Evolutionary conservation across 1,140 invertebrate species (phyloP).

Genomic region (Leptinotarsa undecemlineata): DNA sequence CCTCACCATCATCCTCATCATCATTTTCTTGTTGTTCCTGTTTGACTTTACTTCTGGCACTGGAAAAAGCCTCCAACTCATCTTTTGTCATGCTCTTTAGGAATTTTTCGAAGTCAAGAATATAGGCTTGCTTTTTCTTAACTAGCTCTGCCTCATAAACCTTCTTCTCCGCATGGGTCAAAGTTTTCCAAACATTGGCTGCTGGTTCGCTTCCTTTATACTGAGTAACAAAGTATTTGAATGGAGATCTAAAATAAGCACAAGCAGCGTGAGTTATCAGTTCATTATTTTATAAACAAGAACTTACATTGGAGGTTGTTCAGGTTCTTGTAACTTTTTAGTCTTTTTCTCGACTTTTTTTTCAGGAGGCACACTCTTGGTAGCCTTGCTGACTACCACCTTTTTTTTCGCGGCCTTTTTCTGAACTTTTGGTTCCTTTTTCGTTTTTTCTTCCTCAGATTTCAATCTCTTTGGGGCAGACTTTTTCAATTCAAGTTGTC

Average conservation of each 20-base stretch:
- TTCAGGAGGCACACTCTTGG: conserved; percentile 28
- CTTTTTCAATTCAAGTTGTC: conserved; percentile 52
- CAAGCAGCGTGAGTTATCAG: neutral
- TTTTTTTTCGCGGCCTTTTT: conserved; percentile 23
- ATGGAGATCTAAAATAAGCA: conserved; percentile 50
- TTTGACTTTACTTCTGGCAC: conserved; percentile 20
- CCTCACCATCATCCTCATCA: conserved; percentile 8
- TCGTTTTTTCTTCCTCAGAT: conserved; percentile 20
- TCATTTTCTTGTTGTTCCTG: conserved; percentile 19
- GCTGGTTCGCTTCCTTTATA: conserved; percentile 50
- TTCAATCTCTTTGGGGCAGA: conserved; percentile 48
- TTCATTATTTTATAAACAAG: neutral
- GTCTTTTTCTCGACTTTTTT: conserved; percentile 22
- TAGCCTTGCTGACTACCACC: conserved; percentile 7
- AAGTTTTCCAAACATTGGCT: conserved; percentile 51
- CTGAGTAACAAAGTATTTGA: conserved; percentile 53
- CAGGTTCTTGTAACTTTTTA: conserved; percentile 50
- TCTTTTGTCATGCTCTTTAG: conserved; percentile 54
- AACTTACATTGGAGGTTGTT: conserved; percentile 55
- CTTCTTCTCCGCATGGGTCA: conserved; percentile 50
- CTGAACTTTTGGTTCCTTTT: conserved; percentile 28
- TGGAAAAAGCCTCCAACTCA: conserved; percentile 49
- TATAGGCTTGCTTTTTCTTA: conserved; percentile 53
- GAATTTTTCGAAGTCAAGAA: conserved; percentile 56
- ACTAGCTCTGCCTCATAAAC: conserved; percentile 51